Percentiles rank a stretch among this genome's conserved stretches.
Evolutionary conservation across 2,113 vertebrate genomes (phyloP).

Genomic region (Sterna hirundo): DNA sequence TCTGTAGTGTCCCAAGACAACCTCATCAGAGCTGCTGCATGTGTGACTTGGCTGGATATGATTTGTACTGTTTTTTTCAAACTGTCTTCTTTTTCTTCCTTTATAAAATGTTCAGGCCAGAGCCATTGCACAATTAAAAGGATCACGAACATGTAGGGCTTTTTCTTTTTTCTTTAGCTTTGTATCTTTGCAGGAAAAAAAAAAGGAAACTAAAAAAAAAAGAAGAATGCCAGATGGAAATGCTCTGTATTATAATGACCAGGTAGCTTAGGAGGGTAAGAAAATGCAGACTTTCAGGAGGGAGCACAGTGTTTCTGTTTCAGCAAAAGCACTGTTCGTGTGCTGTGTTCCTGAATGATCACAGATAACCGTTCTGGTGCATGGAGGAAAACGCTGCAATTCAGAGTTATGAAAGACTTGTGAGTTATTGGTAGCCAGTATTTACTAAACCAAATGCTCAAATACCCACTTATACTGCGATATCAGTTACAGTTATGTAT

Average conservation of each 20-base stretch:
- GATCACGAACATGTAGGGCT: accelerated
- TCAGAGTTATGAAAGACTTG: neutral
- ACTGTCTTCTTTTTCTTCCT: neutral
- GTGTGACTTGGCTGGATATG: neutral
- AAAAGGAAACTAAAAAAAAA: neutral
- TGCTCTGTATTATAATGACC: neutral
- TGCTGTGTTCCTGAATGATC: neutral
- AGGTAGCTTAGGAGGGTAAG: neutral
- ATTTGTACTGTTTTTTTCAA: neutral
- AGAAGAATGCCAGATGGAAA: neutral
- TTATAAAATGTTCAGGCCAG: neutral
- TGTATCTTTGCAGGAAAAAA: neutral
- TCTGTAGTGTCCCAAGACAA: neutral
- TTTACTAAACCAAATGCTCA: neutral
- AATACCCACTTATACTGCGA: neutral
- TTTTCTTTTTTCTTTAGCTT: neutral
- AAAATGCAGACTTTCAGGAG: neutral
- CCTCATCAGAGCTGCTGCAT: neutral
- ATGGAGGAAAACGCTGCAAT: neutral
- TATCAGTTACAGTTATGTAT: neutral
- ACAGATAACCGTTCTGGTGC: neutral
- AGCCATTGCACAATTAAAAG: neutral
- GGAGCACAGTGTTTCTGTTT: neutral
- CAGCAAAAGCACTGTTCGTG: neutral
- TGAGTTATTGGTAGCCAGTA: neutral